Percentiles rank a stretch among this genome's conserved stretches.
Conservation (phyloP, 2,888 invertebrate species). For the Hemithea aestivaria region DNA sequence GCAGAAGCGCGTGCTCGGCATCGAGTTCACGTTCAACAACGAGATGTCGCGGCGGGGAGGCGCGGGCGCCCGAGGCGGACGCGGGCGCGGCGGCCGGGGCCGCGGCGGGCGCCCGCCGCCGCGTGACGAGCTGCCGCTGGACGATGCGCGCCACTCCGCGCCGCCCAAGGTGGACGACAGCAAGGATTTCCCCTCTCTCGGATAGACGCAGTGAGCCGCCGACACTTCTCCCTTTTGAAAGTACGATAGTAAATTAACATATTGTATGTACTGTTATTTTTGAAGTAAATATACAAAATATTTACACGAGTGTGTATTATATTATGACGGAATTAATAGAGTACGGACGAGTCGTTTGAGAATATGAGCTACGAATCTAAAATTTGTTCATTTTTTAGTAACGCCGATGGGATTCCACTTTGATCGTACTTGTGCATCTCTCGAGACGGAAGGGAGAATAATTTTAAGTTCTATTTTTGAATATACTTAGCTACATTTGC, state of each 20-base stretch:
- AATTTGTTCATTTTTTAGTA: conserved; percentile 30
- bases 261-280: conserved; percentile 79
- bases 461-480: conserved; percentile 63
- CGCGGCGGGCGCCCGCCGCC: conserved; percentile 51
- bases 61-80: conserved; percentile 81
- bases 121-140: conserved; percentile 52
- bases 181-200: conserved; percentile 96
- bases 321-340: conserved; percentile 48
- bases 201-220: conserved; percentile 79
- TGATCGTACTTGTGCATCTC: conserved; percentile 43
- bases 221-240: conserved; percentile 67
- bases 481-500: conserved; percentile 60
- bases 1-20: conserved; percentile 90
- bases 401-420: conserved; percentile 32
- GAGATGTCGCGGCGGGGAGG: conserved; percentile 85
- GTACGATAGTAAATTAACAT: conserved; percentile 73
- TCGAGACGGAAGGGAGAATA: conserved; percentile 63
- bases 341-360: conserved; percentile 34
- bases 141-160: conserved; percentile 60
- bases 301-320: conserved; percentile 77
- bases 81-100: conserved; percentile 78
- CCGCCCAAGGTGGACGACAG: conserved; percentile 97
- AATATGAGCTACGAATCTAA: conserved; percentile 28
- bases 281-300: conserved; percentile 80
- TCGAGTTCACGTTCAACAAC: conserved; percentile 93